These are phyloP conservation scores for Menidia beryllina DNA, from an alignment of 2,113 vertebrate species.

Conservation along the genomic window DNA sequence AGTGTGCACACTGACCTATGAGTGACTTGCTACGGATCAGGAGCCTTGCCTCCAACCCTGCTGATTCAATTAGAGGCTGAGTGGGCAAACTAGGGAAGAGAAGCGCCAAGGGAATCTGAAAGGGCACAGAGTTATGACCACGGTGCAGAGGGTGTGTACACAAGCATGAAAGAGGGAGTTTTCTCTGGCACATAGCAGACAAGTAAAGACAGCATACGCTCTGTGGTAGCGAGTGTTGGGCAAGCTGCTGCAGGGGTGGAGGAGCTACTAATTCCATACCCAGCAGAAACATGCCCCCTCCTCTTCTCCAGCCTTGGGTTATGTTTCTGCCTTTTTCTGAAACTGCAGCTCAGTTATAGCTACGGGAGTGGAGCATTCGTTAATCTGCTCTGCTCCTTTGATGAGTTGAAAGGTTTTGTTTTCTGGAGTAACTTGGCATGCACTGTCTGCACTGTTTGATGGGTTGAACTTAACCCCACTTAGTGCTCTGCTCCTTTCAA, in stretches of 20 bases:
- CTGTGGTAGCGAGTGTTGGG: conserved; percentile 19
- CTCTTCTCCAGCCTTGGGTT: conserved; percentile 30
- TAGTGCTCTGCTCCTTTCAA: not conserved
- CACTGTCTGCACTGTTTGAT: not conserved
- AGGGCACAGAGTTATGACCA: conserved; percentile 34
- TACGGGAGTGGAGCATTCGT: conserved; percentile 32
- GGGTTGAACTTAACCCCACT: not conserved
- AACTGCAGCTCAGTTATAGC: conserved; percentile 45
- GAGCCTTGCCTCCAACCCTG: conserved; percentile 57
- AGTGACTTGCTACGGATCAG: conserved; percentile 42
- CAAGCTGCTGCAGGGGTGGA: conserved; percentile 37
- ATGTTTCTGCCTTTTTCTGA: conserved; percentile 43
- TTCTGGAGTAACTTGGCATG: conserved; percentile 18
- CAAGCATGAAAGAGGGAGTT: conserved; percentile 40
- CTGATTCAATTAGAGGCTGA: conserved; percentile 69
- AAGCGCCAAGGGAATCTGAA: conserved; percentile 39
- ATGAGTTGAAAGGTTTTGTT: conserved; percentile 3
- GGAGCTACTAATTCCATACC: conserved; percentile 30
- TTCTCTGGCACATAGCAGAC: conserved; percentile 26
- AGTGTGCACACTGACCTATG: conserved; percentile 71
- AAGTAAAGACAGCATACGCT: conserved; percentile 36
- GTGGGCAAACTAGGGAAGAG: conserved; percentile 34
- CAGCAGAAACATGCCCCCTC: conserved; percentile 52
- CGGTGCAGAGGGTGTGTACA: conserved; percentile 38
- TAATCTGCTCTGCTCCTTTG: conserved; percentile 34